A percentile compares a stretch with the other conserved stretches of the same genome.
phyloP scores from a whole-genome alignment of 2,113 vertebrate genomes.

The Cricetomys ansorgei region DNA sequence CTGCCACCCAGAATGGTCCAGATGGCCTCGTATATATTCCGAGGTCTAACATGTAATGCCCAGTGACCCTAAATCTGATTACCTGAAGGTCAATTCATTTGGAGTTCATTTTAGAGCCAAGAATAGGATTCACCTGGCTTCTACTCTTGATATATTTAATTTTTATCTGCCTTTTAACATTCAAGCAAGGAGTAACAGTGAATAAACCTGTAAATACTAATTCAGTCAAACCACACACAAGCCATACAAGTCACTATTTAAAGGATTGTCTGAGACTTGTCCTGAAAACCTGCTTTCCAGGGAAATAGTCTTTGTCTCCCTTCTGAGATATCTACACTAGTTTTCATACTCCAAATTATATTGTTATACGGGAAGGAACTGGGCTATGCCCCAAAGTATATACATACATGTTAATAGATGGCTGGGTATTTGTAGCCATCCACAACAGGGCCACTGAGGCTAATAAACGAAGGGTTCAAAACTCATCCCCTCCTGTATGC shows the following conservation, averaged over 20 bases:
- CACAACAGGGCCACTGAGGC: neutral
- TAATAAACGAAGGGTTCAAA: neutral
- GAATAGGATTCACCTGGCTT: neutral
- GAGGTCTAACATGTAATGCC: neutral
- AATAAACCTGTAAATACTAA: neutral
- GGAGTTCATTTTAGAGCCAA: constrained; percentile 35
- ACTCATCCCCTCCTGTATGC: neutral
- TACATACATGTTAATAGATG: neutral
- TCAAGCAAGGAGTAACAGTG: neutral
- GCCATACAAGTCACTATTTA: neutral
- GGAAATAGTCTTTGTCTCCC: neutral
- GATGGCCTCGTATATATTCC: neutral
- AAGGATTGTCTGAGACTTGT: neutral
- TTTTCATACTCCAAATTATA: neutral
- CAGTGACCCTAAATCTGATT: neutral
- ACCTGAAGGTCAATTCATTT: neutral
- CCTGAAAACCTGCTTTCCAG: neutral
- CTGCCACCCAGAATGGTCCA: constrained; percentile 35
- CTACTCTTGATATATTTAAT: neutral
- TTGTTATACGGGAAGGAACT: constrained; percentile 11
- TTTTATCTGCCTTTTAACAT: constrained; percentile 14
- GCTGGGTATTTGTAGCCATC: neutral
- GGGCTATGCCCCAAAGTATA: neutral
- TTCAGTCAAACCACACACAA: neutral
- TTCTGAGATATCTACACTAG: neutral